These are phyloP conservation scores for Anolis apletophallus DNA, from an alignment of 2,797 vertebrate genomes.

Conservation along the genomic window DNA sequence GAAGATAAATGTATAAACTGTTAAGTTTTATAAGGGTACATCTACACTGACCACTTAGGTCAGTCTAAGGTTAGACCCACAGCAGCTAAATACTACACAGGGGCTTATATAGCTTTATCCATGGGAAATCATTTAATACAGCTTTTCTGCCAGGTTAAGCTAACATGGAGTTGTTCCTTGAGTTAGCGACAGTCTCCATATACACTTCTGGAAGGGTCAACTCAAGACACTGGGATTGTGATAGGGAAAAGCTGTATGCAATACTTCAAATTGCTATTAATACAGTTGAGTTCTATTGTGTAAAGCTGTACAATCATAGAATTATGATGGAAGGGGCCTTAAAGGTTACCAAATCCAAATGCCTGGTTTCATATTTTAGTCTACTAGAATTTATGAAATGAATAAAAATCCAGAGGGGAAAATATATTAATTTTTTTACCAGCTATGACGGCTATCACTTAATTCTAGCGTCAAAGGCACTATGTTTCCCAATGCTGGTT, in stretches of 20 bases:
- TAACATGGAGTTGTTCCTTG: too few relatives aligned
- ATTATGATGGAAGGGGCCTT: not conserved
- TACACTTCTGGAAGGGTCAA: not conserved
- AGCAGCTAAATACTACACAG: too few relatives aligned
- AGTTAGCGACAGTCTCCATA: not conserved
- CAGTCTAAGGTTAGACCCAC: too few relatives aligned
- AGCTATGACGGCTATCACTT: not conserved
- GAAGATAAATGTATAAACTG: not conserved
- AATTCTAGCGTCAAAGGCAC: not conserved
- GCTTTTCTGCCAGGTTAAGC: too few relatives aligned
- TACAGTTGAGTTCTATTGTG: not conserved
- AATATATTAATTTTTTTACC: not conserved
- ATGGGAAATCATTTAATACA: too few relatives aligned
- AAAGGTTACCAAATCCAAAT: not conserved
- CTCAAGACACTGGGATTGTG: not conserved
- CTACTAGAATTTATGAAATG: not conserved
- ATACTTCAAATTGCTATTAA: not conserved
- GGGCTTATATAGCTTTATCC: too few relatives aligned
- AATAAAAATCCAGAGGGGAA: not conserved
- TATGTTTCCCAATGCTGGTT: not conserved
- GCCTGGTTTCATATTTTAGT: not conserved
- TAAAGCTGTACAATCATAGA: not conserved
- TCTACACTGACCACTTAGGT: too few relatives aligned
- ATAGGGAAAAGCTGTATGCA: not conserved
- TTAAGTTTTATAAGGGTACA: not conserved